Base-by-base conservation (phyloP, 2,797 vertebrate genomes). In the Xenops minutus region DNA sequence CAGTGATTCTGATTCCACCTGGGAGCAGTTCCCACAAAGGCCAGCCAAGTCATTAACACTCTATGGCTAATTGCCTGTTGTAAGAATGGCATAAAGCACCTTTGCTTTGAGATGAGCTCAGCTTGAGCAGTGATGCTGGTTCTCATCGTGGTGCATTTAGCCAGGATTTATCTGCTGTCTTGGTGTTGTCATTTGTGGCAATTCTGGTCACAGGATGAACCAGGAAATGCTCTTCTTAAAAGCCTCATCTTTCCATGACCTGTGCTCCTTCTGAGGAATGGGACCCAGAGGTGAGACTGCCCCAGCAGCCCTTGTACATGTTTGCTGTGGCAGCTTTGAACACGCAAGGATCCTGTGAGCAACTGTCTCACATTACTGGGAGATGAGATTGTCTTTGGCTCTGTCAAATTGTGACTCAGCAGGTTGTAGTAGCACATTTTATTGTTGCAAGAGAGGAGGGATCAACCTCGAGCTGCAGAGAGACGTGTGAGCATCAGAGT, bases 31-130 rank as follows among this genome's bases (percentile, higher is more conserved):
- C 82, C 78, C 82, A 78, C 41, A 92, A 89, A 94, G 91, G 91
- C 76, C 91, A 91, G 76, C 75, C 68, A 83, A 93, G 89, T 96
- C 89, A 83, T 94, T 96, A 94, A 78, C 87, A 95, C 56, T 1
- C 69, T 37, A 12, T 77, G 89, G 92, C 91, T 96, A 96, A 93
- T 93, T 94, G 76, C 81, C 54, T 74, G 74, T 37, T 77, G 37
- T 68, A 89, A 74, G 56, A 72, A 2, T 24, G 75, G 58, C 72
- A 26, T 24, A 76, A 74, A 89, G 36, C 32, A 66, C 68, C 82
- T 91, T 89, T 22, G 81, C 66, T 88, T 77, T 49, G 75, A 52
- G 79, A 59, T 1, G 58, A 81, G 62, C 73, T 91, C 85, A 55
- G 73, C 79, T 55, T 18, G 62, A 72, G 17, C 6, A 5, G 18